Evolutionary conservation across 2,797 vertebrate genomes (phyloP).

Genomic region (Tauraco hartlaubi): DNA sequence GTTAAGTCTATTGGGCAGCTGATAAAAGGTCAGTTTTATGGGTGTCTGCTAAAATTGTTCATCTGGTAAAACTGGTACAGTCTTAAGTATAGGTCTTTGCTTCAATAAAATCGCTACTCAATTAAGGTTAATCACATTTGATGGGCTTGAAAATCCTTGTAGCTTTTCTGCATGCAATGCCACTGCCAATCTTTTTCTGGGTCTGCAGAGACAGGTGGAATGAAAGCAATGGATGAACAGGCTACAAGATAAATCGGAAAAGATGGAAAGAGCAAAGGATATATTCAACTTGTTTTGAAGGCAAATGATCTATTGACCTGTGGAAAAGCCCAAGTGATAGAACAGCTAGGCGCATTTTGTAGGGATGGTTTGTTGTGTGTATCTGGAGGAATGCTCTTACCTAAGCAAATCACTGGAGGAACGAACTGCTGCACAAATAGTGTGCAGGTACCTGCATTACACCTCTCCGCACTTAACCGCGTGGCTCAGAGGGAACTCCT

Average conservation of each 20-base stretch:
- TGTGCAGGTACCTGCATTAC: neutral
- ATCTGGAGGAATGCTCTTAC: neutral
- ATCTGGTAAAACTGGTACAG: neutral
- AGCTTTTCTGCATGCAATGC: neutral
- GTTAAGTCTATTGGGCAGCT: neutral
- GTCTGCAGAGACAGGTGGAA: neutral
- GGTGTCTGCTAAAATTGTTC: slow-evolving; percentile 14
- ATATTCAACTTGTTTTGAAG: neutral
- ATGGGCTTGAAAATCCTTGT: slow-evolving; percentile 10
- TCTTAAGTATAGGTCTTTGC: neutral
- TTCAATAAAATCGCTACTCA: neutral
- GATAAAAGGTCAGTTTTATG: slow-evolving; percentile 11
- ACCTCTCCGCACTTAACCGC: neutral
- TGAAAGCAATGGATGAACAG: neutral
- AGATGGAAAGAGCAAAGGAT: neutral
- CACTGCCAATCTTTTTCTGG: neutral
- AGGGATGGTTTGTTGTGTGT: neutral
- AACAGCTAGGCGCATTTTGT: slow-evolving; percentile 23
- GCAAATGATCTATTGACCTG: neutral
- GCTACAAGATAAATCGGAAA: neutral
- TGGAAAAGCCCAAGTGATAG: slow-evolving; percentile 2
- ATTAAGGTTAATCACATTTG: neutral
- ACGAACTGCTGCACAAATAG: neutral
- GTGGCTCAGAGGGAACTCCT: neutral
- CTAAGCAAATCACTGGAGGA: neutral